Evolutionary conservation across 2,888 invertebrate species (phyloP), one percentile per base, ranked within the genome.

Genomic region (Spodoptera littoralis): DNA sequence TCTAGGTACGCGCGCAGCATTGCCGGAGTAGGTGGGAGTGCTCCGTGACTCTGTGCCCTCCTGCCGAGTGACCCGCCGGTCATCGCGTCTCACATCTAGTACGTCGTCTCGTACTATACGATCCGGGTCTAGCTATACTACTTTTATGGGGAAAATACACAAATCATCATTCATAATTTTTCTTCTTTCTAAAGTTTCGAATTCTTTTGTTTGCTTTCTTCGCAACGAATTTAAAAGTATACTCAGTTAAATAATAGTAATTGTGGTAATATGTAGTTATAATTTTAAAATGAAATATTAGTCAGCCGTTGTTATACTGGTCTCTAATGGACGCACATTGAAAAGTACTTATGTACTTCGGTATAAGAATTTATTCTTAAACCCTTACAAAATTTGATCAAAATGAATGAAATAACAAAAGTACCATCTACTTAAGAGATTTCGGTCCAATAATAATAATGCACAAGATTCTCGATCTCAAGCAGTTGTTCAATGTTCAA

Each of bases 401-500:
- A 60, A 62, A 58, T 67, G 6, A 36, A 5, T 27, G 59, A 64
- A 36, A 43, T 71, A 70, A 60, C 42, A 50, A 77, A 60, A 73
- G 73, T 74, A 71, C 70, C 50, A 57, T 60, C 55, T 54, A 45
- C 60, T 53, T 70, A 73, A 60, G 58, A 64, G 65, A 53, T 65
- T 70, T 65, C 70, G 60, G 57, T 70, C 69, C 55, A 70, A 9
- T 36, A 78, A 76, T 77, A 59, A 68, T 73, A 73, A 72, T 71
- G 65, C 65, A 81, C 80, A 81, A 81, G 80, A 79, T 83, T 83
- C 74, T 76, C 75, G 83, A 89, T 88, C 77, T 80, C 70, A 72
- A 87, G 82, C 81, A 84, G 84, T 86, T 86, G 87, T 90, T 88
- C 88, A 85, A 88, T 89, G 88, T 88, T 86, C 88, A 87, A 88